Base-by-base conservation (phyloP, 2,797 vertebrate species). In the Nyctibius grandis region DNA sequence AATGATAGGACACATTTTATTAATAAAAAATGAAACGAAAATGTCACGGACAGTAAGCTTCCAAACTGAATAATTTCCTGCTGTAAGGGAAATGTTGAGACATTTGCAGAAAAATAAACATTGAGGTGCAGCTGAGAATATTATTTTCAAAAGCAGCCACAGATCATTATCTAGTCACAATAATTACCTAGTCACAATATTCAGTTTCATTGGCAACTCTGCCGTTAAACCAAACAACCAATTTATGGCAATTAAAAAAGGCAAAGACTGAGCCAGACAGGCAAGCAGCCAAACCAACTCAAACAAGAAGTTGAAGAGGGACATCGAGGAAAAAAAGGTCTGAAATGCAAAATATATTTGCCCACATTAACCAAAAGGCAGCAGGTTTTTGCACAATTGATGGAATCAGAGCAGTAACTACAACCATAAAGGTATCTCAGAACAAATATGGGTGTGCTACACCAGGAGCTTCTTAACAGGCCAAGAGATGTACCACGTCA, bases 21-120 rank as follows among this genome's bases (percentile, higher is more conserved):
- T 87, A 92, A 89, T 83, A 92, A 91, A 89, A 95, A 79, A 79
- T 64, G 44, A 89, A 74, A 64, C 3, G 5, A 67, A 94, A 95
- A 88, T 81, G 85, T 88, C 89, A 85, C 73, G 6, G 70, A 82
- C 53, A 51, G n/a, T 16, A 83, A 74, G 69, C 68, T 68, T 75
- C 85, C 80, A 45, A 92, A 77, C 18, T 15, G 20, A 36, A 67
- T 91, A 91, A 84, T 93, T 88, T 89, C 86, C 59, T 5, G 59
- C 84, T 87, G 74, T 5, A 94, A 82, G 74, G 61, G 69, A 88
- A 88, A 79, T 15, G 56, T 42, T 75, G 85, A 86, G 85, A 44
- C 69, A 53, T 73, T 90, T 90, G 60, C 54, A 84, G 88, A 72
- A 91, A 92, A 84, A 90, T 48, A 91, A 91, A 94, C 67, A 69